A percentile compares a stretch with the other conserved stretches of the same genome.
phyloP scores from a whole-genome alignment of 2,888 invertebrate genomes.

The Amphipoea lucens region DNA sequence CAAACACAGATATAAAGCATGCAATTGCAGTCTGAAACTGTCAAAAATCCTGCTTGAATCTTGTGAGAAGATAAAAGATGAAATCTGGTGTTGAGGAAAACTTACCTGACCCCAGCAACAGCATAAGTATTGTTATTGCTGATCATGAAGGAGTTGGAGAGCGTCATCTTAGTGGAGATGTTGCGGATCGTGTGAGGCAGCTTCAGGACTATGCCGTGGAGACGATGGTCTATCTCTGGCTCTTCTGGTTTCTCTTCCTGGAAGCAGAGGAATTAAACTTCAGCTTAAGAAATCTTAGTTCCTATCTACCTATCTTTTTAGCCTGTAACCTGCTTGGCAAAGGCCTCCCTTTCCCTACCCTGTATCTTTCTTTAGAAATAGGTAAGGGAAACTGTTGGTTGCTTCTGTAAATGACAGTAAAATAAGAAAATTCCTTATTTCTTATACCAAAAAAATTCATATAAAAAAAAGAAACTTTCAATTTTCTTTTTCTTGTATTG shows the following conservation, averaged over 20 bases:
- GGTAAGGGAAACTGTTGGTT: background rate
- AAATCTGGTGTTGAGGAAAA: background rate
- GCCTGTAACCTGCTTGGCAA: too few relatives aligned
- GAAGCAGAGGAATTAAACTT: conserved; percentile 19
- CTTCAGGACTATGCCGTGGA: conserved; percentile 92
- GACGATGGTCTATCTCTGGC: conserved; percentile 80
- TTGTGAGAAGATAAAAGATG: background rate
- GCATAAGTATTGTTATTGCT: conserved; percentile 97
- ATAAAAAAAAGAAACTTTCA: too few relatives aligned
- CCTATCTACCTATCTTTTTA: background rate
- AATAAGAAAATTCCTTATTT: background rate
- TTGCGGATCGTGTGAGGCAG: conserved; percentile 97
- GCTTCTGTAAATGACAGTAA: background rate
- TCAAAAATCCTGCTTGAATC: background rate
- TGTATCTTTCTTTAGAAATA: background rate
- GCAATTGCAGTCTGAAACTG: background rate
- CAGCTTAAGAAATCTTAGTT: background rate
- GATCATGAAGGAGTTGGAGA: conserved; percentile 97
- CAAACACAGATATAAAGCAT: background rate
- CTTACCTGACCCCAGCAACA: conserved; percentile 96
- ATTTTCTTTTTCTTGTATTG: too few relatives aligned
- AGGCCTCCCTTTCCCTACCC: background rate
- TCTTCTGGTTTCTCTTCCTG: conserved; percentile 82
- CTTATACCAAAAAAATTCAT: too few relatives aligned
- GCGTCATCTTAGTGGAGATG: conserved; percentile 97